Base-by-base conservation (phyloP, 2,797 vertebrate genomes). In the Centroberyx gerrardi region DNA sequence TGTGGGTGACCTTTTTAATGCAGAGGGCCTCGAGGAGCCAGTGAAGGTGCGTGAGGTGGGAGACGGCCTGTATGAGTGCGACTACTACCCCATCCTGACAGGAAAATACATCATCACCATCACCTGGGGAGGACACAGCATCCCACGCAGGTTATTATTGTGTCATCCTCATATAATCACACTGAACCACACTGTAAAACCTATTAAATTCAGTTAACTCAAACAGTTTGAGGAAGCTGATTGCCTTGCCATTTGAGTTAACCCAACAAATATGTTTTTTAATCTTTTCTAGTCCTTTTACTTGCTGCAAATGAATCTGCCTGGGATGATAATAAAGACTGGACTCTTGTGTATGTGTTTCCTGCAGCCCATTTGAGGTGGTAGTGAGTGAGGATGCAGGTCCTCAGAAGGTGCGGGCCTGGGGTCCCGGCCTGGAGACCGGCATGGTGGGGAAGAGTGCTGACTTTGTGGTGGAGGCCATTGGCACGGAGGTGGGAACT, bases 391-490 rank as follows among this genome's bases (percentile, higher is more conserved):
- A 96, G 27, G 96, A 96, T 62, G 94, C 96, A 0, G 97, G 97
- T 3, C 1, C 87, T 3, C 98, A 99, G 95, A 99, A 99, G 87
- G 97, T 99, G 0, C 92, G 98, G 44, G 98, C 98, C 46, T 99
- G 97, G 98, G 98, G 98, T n/a, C 98, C 98, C 0, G 97, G 98
- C 31, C 89, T 99, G 80, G 95, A 96, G 86, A 97, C 97, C 0
- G 97, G 97, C 0, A 90, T 97, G 86, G 97, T 99, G 80, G 97
- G 97, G 51, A 97, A 95, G 85, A 97, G 97, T 0, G 97, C 97
- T 0, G 97, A 98, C 90, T 99, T 99, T 17, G 97, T 99, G 74
- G 98, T 99, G 63, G 98, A 99, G 86, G 97, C 98, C 49, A 96
- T 98, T 0, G 98, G 98, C 77, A 98, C 96, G 0, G 97, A 99